Evolutionary conservation across 2,888 invertebrate genomes (phyloP).

Genomic region (Drymonia ruficornis): DNA sequence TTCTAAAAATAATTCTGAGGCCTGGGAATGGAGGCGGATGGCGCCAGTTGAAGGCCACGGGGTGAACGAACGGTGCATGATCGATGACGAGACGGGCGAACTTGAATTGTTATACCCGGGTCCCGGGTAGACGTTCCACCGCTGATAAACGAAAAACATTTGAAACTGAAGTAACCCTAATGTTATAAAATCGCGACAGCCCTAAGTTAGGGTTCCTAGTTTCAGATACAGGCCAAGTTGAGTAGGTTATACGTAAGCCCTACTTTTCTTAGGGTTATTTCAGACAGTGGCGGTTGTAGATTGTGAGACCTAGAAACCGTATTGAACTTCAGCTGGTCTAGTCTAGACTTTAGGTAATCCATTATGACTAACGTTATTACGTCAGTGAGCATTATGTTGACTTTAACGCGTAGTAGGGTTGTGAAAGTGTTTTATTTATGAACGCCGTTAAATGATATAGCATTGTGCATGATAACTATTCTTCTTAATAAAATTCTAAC

Average conservation of each 20-base stretch:
- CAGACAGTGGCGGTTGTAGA: not conserved
- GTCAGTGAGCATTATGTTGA: not conserved
- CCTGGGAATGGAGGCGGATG: conserved; percentile 1
- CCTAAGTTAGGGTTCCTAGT: not conserved
- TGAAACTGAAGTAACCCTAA: not conserved
- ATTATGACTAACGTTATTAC: not conserved
- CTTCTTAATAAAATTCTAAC: too few relatives aligned
- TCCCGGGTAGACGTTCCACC: not conserved
- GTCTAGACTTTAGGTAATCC: not conserved
- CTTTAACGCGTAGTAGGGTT: not conserved
- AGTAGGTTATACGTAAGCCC: not conserved
- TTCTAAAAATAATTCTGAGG: conserved; percentile 1
- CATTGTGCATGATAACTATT: too few relatives aligned
- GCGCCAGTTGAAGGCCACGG: conserved; percentile 5
- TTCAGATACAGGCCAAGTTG: not conserved
- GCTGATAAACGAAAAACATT: not conserved
- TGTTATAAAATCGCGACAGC: not conserved
- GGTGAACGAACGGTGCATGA: conserved; percentile 10
- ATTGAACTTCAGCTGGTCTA: conserved; percentile 1
- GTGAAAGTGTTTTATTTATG: not conserved
- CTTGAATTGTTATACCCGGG: conserved; percentile 2
- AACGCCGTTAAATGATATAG: not conserved
- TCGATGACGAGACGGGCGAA: conserved; percentile 16
- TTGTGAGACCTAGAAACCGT: not conserved
- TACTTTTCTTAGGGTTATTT: not conserved